Evolutionary conservation across 2,888 invertebrate species (phyloP), one percentile per base, ranked within the genome.

Genomic region (Aphodius sticticus): DNA sequence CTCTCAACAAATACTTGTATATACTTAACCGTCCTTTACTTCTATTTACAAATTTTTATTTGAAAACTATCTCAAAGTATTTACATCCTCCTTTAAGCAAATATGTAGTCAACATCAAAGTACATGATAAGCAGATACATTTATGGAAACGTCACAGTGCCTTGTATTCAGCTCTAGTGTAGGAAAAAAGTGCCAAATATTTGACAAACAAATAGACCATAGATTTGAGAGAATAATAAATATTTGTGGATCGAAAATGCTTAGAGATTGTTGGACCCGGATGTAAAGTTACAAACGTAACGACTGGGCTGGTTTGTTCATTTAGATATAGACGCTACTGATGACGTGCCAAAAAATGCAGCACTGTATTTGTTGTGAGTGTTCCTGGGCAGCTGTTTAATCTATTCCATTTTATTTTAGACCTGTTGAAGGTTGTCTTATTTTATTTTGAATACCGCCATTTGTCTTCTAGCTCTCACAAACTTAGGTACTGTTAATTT

Each of bases 371-470:
- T 53, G 53, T 53, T 53, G 7, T 53, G 12, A 2, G 53, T 53
- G 53, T 53, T 53, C 53, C 53, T 53, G 53, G 53, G 53, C 53
- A 53, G 53, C 53, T 53, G 53, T 53, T 53, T 53, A 2, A 53
- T 53, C 9, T 5, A 53, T 53, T 53, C 53, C 1, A 53, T 53
- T 53, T 53, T 53, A 53, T 53, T 53, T 53, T 53, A 53, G 53
- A 53, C 53, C 53, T 53, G 53, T 53, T 53, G 53, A 53, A 53
- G 53, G 53, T 53, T 53, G 53, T 53, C 53, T 53, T 53, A 53
- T 53, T 53, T 53, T 53, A 53, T 53, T 9, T 53, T 12, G 4
- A 53, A 53, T 53, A 53, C 53, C 53, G 53, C 7, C 53, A 53
- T 26, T 26, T 26, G 26, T 1, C 26, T 26, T 26, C 26, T 26